These are phyloP conservation scores for Himalopsyche phryganea DNA, from an alignment of 1,140 invertebrate genomes.

Conservation along the genomic window DNA sequence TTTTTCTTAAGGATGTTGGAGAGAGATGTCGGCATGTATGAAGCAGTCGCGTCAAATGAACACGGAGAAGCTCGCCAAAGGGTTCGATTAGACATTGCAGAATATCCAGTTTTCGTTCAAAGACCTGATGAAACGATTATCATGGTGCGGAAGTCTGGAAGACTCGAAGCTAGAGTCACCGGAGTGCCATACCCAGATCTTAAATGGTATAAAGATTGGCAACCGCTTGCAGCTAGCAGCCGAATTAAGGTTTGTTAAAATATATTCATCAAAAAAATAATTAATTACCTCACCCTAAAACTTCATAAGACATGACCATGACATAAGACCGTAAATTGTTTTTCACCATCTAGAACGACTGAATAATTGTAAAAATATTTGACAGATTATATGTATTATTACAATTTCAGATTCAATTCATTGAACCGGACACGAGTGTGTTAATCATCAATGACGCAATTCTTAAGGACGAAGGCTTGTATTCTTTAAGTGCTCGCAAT, in stretches of 20 bases:
- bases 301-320: too few species aligned
- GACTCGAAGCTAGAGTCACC: constrained; percentile 79
- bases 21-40: constrained; percentile 88
- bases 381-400: constrained; percentile 1
- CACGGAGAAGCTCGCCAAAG: constrained; percentile 84
- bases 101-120: constrained; percentile 86
- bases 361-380: neutral
- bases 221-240: constrained; percentile 74
- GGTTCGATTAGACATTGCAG: constrained; percentile 82
- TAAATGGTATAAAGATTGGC: constrained; percentile 98
- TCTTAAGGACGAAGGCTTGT: constrained; percentile 86
- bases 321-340: too few species aligned
- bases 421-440: constrained; percentile 79
- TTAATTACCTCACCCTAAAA: too few species aligned
- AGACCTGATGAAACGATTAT: constrained; percentile 79
- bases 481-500: constrained; percentile 89
- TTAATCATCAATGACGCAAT: constrained; percentile 84
- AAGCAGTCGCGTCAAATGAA: constrained; percentile 89
- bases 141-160: constrained; percentile 67
- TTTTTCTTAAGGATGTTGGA: constrained; percentile 69
- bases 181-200: constrained; percentile 91
- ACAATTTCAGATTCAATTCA: constrained; percentile 67
- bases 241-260: constrained; percentile 75
- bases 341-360: too few species aligned
- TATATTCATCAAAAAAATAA: too few species aligned